Evolutionary conservation across 2,888 invertebrate genomes (phyloP), one percentile per base, ranked within the genome.

Genomic region (Agrochola circellaris): DNA sequence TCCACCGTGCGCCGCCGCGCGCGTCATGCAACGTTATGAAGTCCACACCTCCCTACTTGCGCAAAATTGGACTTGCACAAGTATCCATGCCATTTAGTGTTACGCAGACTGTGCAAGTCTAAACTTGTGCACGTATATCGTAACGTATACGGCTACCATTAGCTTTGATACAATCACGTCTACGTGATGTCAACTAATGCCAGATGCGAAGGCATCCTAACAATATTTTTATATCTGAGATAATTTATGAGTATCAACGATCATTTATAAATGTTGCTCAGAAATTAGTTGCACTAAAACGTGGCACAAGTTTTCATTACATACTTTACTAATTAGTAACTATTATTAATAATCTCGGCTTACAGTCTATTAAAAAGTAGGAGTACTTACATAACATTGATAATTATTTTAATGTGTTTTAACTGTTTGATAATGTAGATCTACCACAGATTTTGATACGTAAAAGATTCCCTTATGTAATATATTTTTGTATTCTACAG

Each of bases 361-460:
- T 64, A 64, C 54, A 64, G 11, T 51, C 60, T 66, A 75, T 20
- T 26, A 23, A 11, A 34, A 67, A 51, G 45, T 23, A 67, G 15
- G 48, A 34, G n/a, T 68, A 34, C 20, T 20, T 51, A 51, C 23
- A 17, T 17, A 51, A n/a, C 56, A 56, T 68, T 34, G 17, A 34
- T 11, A 34, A 23, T 34, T n/a, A 17, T 67, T 72, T 70, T 34
- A 65, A 34, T 20, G 48, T 17, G 45, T 48, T 48, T 48, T 51
- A 20, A 15, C 13, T 34, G 17, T 71, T 73, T 23, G 30, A 17
- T 45, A 20, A 15, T 23, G 15, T 6, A 11, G 45, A 62, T 61
- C 30, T 78, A 79, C 64, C 56, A 79, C 42, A 20, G 42, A 75
- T 58, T 51, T 51, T 78, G 56, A 69, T 79, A 70, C 38, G 51